phyloP scores from a whole-genome alignment of 2,888 invertebrate genomes.

The Lepidochitona cinerea region DNA sequence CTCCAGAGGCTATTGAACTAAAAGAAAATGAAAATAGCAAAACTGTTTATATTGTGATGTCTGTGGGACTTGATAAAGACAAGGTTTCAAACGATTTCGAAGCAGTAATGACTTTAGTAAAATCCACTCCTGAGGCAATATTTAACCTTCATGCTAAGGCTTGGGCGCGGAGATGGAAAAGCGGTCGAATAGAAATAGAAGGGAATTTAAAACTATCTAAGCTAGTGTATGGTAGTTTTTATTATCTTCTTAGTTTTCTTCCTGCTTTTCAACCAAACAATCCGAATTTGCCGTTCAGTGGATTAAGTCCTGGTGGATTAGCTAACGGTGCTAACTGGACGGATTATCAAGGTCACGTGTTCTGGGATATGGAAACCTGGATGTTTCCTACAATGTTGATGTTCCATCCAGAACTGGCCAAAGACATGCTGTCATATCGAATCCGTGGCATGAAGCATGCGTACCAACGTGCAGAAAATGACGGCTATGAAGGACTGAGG shows the following conservation, averaged over 20 bases:
- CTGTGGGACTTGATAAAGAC: neutral
- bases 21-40: neutral
- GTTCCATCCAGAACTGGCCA: slow-evolving; percentile 38
- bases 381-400: slow-evolving; percentile 15
- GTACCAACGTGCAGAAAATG: slow-evolving; percentile 20
- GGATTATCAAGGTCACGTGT: slow-evolving; percentile 26
- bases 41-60: neutral
- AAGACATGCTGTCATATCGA: slow-evolving; percentile 33
- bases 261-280: slow-evolving; percentile 32
- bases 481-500: slow-evolving; percentile 27
- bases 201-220: slow-evolving; percentile 40
- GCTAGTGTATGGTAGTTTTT: slow-evolving; percentile 39
- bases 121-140: slow-evolving; percentile 1
- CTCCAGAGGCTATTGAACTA: neutral
- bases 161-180: slow-evolving; percentile 36
- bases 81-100: slow-evolving; percentile 8
- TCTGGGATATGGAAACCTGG: slow-evolving; percentile 5
- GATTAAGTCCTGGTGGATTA: slow-evolving; percentile 27
- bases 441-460: slow-evolving; percentile 19
- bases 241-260: slow-evolving; percentile 49
- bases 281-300: slow-evolving; percentile 22
- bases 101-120: neutral
- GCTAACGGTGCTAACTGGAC: slow-evolving; percentile 40
- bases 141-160: slow-evolving; percentile 30
- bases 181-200: slow-evolving; percentile 28